These are phyloP conservation scores for Trachymyrmex septentrionalis DNA, from an alignment of 1,140 invertebrate species.

Conservation along the genomic window DNA sequence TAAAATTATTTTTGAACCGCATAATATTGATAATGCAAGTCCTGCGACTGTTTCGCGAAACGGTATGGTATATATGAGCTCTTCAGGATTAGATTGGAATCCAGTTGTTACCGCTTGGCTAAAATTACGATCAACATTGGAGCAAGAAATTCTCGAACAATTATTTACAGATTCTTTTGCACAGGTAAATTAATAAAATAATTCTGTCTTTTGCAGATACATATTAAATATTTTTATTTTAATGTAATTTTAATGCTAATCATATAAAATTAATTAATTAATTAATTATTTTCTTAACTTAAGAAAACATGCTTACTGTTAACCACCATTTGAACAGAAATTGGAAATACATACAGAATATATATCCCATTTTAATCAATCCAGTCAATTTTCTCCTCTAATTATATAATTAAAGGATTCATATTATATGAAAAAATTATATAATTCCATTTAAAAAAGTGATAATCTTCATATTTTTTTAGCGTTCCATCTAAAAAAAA, in stretches of 20 bases:
- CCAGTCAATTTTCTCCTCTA: too few species aligned
- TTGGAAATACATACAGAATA: not conserved
- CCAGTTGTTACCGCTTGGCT: constrained; percentile 95
- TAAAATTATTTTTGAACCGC: constrained; percentile 98
- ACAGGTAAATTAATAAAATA: constrained; percentile 76
- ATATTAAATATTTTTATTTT: not conserved
- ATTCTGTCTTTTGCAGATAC: not conserved
- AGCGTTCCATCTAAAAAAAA: too few species aligned
- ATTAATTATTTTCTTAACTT: constrained; percentile 1
- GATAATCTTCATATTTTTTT: too few species aligned
- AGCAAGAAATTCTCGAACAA: constrained; percentile 91
- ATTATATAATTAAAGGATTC: too few species aligned
- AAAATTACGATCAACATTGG: constrained; percentile 90
- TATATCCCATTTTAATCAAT: too few species aligned
- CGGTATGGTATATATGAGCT: constrained; percentile 99
- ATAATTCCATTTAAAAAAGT: too few species aligned
- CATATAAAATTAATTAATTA: not conserved
- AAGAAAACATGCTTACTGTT: not conserved
- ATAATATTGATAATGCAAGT: constrained; percentile 98
- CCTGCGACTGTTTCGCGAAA: constrained; percentile 98
- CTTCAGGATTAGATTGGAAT: constrained; percentile 96
- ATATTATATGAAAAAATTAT: too few species aligned
- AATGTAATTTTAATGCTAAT: not conserved
- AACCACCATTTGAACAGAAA: not conserved
- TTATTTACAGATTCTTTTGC: constrained; percentile 94